Evolutionary conservation across 1,140 invertebrate genomes (phyloP), one percentile per base, ranked within the genome.

Genomic region (Drosophila lini): DNA sequence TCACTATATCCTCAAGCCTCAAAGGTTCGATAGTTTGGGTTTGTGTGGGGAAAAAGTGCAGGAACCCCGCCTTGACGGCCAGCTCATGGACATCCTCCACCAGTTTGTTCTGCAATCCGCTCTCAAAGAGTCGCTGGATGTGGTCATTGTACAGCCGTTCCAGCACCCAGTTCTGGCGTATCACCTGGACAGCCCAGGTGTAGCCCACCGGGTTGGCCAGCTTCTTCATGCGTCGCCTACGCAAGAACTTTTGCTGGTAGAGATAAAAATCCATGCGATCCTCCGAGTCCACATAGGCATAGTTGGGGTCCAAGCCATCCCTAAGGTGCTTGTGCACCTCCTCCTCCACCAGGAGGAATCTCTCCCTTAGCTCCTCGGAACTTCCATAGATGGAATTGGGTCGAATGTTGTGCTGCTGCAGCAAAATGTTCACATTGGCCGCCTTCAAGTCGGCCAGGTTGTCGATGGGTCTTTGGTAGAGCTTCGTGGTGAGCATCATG

Each of bases 101-200:
- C 10, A 78, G 28, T 13, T 78, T 78, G 7, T 41, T 32, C 15
- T 78, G 74, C 28, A 78, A n/a, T 2, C 74, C 75, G 3, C 47
- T 76, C 25, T 76, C 74, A 2, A 76, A 76, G 5, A 76, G n/a
- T 5, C 55, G 36, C 22, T 78, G 75, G 0, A 78, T 13, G 32
- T 78, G 75, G 4, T 45, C 44, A 16, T 78, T 78, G 28, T 78
- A 78, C 7, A 34, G n/a, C 0, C 36, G 25, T 31, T 78, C 75
- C 22, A 78, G 31, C 0, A 55, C 36, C 75, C 75, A 78, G n/a
- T 78, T 78, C 41, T 78, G 74, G 28, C 40, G 48, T 16, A 78
- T 62, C 0, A 78, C 75, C 75, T 78, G 75, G 22, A 70, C 75
- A 16, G 75, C 74, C 75, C 75, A 78, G 64, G 74, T 70, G 50